Base-by-base conservation (phyloP, 2,888 invertebrate species). In the Smittia aterrima region DNA sequence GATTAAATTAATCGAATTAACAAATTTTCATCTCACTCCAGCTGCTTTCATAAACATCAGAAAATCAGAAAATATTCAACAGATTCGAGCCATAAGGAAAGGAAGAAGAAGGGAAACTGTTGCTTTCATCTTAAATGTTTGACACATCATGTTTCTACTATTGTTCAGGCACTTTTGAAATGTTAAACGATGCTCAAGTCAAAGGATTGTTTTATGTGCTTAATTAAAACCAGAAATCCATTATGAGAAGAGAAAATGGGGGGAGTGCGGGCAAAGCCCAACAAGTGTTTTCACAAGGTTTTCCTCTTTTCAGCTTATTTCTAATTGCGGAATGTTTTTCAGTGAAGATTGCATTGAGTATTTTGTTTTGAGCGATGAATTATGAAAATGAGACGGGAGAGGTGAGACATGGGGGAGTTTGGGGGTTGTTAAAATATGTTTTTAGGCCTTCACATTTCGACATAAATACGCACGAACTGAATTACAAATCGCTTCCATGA, bases 391-490 rank as follows among this genome's bases (percentile, higher is more conserved):
- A 6, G 3, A 6, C 11, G 11, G 13, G 47, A 16, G 47, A 38
- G 11, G 11, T 38, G 13, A 47, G 16, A 47, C 9, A 6, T 32
- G 32, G 47, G 11, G 47, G 16, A 16, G 47, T 47, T 47, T 47
- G 47, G 32, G 32, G 32, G 16, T 47, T 58, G 24, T n/a, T 47
- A 47, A 47, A 18, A 47, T 2, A 11, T 20, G 6, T 22, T 6
- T 71, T 76, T 76, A 77, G 76, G 77, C 76, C 75, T 76, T 76
- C 25, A 77, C 73, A 79, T 83, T 82, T 68, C 81, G 80, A 78
- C 83, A 83, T 58, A 83, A 78, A 78, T 82, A 82, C 53, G 81
- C 81, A 75, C 83, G 81, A 58, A 71, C 41, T 20, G 71, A 54
- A 58, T 71, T 54, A 71, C 71, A 71, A 32, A 71, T 71, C 47